Evolutionary conservation across 2,113 vertebrate species (phyloP), one percentile per base, ranked within the genome.

Genomic region (Entelurus aequoreus): DNA sequence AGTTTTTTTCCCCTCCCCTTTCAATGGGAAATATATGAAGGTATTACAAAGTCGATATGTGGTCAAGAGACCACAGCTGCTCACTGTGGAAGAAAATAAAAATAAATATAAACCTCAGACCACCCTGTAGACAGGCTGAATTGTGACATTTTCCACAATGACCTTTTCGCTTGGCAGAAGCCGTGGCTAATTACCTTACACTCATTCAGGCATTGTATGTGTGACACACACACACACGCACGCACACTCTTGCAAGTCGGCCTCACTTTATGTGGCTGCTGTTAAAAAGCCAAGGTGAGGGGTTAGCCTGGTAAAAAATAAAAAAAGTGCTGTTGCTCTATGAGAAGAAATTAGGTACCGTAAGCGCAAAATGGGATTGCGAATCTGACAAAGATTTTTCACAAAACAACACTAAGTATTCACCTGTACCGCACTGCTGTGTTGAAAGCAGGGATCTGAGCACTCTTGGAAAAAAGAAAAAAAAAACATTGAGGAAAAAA

Each of bases 81-180:
- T 52, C 54, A 37, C 54, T 54, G 40, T 6, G 60, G 28, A 21
- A 44, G 19, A 35, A 40, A 55, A 62, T 58, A 47, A 60, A 55
- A 56, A 54, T 11, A 55, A 48, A 49, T 42, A 58, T 14, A 49
- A 60, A 58, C 16, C 37, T 16, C 14, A 40, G 50, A 46, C 37
- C 52, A 46, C n/a, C 47, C 48, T 16, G 46, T 37, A 53, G 60
- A 49, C 58, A 62, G 68, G 68, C 54, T 67, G 59, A 73, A 77
- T 75, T 69, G 72, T 84, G 74, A 78, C 79, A 76, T 85, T 82
- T 84, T 61, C 73, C 66, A 68, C 15, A 47, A 4, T 76, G 72
- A 83, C 76, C 83, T 80, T 84, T 74, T 69, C 53, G 19, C 51
- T 61, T 60, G 67, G 71, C 69, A 63, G 56, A 50, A 72, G 67